A percentile compares a stretch with the other conserved stretches of the same genome.
phyloP scores from a whole-genome alignment of 2,888 invertebrate genomes.

The Sesia bembeciformis region DNA sequence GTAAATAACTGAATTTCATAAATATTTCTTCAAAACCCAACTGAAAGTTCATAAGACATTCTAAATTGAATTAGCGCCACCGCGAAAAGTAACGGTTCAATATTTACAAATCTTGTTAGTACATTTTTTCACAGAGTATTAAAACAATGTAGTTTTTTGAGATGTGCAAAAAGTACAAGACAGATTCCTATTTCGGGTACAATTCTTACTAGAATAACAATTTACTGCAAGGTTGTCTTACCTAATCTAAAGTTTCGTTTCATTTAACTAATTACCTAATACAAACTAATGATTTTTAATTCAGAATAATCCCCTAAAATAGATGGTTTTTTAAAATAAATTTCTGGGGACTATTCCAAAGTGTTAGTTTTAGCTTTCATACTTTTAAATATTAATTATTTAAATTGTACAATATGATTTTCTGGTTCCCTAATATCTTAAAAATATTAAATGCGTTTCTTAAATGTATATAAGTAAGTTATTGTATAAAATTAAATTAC shows the following conservation, averaged over 20 bases:
- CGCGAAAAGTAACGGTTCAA: too few relatives aligned
- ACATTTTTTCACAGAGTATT: too few relatives aligned
- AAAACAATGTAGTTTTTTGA: too few relatives aligned
- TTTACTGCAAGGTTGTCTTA: too few relatives aligned
- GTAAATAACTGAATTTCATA: slow-evolving; percentile 1
- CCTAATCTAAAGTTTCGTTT: too few relatives aligned
- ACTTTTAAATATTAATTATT: not conserved
- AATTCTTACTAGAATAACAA: too few relatives aligned
- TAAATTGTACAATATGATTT: slow-evolving; percentile 37
- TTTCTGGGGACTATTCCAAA: slow-evolving; percentile 66
- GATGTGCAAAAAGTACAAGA: too few relatives aligned
- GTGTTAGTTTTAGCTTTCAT: slow-evolving; percentile 10
- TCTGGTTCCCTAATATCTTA: slow-evolving; percentile 11
- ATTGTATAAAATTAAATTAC: slow-evolving; percentile 17
- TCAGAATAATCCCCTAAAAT: slow-evolving; percentile 66
- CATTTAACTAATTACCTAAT: too few relatives aligned
- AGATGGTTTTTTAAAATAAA: slow-evolving; percentile 7
- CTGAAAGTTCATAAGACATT: slow-evolving; percentile 60
- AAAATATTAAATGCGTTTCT: slow-evolving; percentile 47
- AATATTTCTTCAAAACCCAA: slow-evolving; percentile 67
- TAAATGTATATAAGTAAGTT: slow-evolving; percentile 24
- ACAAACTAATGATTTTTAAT: slow-evolving; percentile 9
- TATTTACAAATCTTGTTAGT: too few relatives aligned
- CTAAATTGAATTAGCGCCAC: not conserved
- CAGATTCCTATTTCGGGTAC: too few relatives aligned